Evolutionary conservation across 1,140 invertebrate genomes (phyloP).

Genomic region (Pogonomyrmex californicus): DNA sequence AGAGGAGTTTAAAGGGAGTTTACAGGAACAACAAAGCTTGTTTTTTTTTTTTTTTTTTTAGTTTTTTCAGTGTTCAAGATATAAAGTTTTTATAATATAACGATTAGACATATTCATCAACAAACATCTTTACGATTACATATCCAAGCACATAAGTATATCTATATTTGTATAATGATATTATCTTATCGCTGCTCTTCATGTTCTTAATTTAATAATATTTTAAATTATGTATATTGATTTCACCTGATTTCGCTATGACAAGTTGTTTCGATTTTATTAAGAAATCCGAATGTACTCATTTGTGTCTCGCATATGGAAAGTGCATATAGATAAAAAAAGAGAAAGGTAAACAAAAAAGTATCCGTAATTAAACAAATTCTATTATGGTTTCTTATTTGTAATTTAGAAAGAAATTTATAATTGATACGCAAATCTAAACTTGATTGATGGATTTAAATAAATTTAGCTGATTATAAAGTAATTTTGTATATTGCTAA

Average conservation of each 20-base stretch:
- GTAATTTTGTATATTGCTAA: not conserved
- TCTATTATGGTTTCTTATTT: constrained; percentile 2
- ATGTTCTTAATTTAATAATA: not conserved
- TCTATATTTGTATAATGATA: not conserved
- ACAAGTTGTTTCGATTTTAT: constrained; percentile 29
- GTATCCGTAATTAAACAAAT: not conserved
- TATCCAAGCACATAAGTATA: not conserved
- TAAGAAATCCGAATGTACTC: constrained; percentile 4
- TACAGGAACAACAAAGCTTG: not conserved
- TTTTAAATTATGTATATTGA: not conserved
- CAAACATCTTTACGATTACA: too few relatives aligned
- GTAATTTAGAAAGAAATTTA: not conserved
- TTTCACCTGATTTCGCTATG: constrained; percentile 31
- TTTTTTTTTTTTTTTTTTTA: not conserved
- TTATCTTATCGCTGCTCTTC: not conserved
- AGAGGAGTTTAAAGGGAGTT: constrained; percentile 33
- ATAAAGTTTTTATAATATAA: not conserved
- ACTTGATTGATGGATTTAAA: not conserved
- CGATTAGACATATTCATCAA: too few relatives aligned
- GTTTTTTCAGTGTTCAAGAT: not conserved
- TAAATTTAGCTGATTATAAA: not conserved
- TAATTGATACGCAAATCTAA: not conserved
- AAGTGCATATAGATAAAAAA: constrained; percentile 11
- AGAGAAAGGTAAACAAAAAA: constrained; percentile 47
- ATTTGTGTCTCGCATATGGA: not conserved